Evolutionary conservation across 2,797 vertebrate genomes (phyloP), one percentile per base, ranked within the genome.

Genomic region (Myotis daubentonii): DNA sequence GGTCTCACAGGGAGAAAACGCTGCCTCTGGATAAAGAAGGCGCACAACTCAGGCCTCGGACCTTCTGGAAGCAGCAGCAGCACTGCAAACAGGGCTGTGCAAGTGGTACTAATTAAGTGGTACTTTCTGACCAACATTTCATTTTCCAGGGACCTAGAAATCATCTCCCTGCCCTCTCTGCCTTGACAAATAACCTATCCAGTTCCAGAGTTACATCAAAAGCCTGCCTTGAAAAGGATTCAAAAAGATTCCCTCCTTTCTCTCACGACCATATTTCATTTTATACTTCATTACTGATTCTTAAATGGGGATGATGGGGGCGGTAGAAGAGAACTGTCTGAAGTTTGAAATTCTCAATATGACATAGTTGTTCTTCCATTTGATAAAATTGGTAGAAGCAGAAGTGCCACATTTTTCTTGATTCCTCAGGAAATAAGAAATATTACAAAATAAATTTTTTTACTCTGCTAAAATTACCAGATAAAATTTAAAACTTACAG

Each of bases 91-190:
- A 41, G 60, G 38, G 5, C 0, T 33, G 91, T 28, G 53, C 2
- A 5, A 19, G 8, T 19, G 2, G 16, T 2, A 33, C 36, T 78
- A 22, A 25, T 30, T 38, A 4, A 12, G 20, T 47, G 62, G 6
- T 4, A 90, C 23, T 60, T 89, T 84, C 57, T 36, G 23, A 78
- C 1, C 47, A 74, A 30, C 17, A 89, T 60, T 47, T 87, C 17
- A 12, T 86, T 94, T 92, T 80, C 17, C 19, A 86, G n/a, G 33
- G n/a, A 85, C 47, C 28, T 62, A 71, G 25, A 88, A 75, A 95
- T 47, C 90, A 23, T 60, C 36, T 76, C 15, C 4, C 5, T 90
- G 6, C 68, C 6, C 51, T 53, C 6, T 72, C 6, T 62, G 60
- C 38, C 3, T 84, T 53, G 1, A 79, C 17, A 71, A 78, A 93